A percentile compares a stretch with the other conserved stretches of the same genome.
Conservation (phyloP, 2,113 vertebrate species). For the Pseudorectes ferrugineus region DNA sequence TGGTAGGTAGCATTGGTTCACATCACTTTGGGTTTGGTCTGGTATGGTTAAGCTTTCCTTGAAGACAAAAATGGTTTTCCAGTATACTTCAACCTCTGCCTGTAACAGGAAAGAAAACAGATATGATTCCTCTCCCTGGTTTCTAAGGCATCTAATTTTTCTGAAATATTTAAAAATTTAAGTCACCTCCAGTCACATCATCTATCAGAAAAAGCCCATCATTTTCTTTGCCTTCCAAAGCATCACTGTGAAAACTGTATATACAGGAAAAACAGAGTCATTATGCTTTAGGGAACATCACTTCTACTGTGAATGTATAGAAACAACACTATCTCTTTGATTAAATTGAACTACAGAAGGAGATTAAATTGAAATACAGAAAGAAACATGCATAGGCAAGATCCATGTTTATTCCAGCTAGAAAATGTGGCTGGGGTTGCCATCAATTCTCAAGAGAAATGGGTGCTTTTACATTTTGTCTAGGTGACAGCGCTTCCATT, state of each 20-base stretch:
- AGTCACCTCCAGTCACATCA: neutral
- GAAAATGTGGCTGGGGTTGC: neutral
- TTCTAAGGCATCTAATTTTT: neutral
- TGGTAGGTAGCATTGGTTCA: neutral
- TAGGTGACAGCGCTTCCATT: neutral
- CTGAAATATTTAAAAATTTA: neutral
- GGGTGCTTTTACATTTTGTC: neutral
- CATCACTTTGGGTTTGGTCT: neutral
- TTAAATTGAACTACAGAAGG: neutral
- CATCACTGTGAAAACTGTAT: neutral
- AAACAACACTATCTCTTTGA: neutral
- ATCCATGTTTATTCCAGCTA: neutral
- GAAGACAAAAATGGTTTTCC: neutral
- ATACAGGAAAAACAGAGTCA: neutral
- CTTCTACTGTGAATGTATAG: neutral
- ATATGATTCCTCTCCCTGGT: neutral
- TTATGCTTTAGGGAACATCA: neutral
- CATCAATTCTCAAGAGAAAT: neutral
- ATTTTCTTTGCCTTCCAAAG: neutral
- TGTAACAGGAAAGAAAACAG: neutral
- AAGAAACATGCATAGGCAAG: neutral
- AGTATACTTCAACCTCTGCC: neutral
- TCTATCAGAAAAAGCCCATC: accelerated
- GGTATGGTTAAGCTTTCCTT: neutral
- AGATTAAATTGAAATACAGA: neutral